Percentiles rank a stretch among this genome's conserved stretches.
Conservation (phyloP, 2,888 invertebrate species). For the Beris chalybata region DNA sequence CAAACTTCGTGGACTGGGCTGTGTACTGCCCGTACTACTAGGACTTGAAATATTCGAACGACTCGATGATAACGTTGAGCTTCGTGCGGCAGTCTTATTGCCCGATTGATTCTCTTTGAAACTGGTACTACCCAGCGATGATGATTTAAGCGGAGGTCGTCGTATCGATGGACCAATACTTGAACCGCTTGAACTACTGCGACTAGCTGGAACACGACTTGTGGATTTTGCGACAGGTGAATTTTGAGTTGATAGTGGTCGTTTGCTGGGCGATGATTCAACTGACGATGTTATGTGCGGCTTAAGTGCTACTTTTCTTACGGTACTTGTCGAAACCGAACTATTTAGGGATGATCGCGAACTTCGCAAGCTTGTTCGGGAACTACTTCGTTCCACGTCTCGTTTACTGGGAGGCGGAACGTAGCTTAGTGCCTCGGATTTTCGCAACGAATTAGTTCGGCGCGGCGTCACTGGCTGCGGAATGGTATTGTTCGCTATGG, state of each 20-base stretch:
- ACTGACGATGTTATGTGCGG: constrained; percentile 46
- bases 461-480: constrained; percentile 51
- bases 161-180: constrained; percentile 59
- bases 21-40: constrained; percentile 36
- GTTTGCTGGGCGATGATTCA: constrained; percentile 53
- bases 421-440: constrained; percentile 49
- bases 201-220: constrained; percentile 60
- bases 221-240: constrained; percentile 48
- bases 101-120: constrained; percentile 57
- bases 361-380: constrained; percentile 77
- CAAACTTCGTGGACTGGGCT: constrained; percentile 37
- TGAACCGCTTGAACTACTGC: constrained; percentile 64
- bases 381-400: constrained; percentile 75
- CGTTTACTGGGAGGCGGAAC: constrained; percentile 48
- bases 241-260: constrained; percentile 61
- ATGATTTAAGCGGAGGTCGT: constrained; percentile 43
- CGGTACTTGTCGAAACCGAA: constrained; percentile 76
- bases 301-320: constrained; percentile 67
- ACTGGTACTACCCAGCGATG: constrained; percentile 52
- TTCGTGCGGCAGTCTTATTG: constrained; percentile 43
- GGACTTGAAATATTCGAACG: constrained; percentile 39
- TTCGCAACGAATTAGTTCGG: constrained; percentile 53
- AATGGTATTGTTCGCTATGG: constrained; percentile 41
- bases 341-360: constrained; percentile 84
- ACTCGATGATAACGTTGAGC: constrained; percentile 43